Evolutionary conservation across 2,797 vertebrate genomes (phyloP), one percentile per base, ranked within the genome.

Genomic region (Clarias fuscus): DNA sequence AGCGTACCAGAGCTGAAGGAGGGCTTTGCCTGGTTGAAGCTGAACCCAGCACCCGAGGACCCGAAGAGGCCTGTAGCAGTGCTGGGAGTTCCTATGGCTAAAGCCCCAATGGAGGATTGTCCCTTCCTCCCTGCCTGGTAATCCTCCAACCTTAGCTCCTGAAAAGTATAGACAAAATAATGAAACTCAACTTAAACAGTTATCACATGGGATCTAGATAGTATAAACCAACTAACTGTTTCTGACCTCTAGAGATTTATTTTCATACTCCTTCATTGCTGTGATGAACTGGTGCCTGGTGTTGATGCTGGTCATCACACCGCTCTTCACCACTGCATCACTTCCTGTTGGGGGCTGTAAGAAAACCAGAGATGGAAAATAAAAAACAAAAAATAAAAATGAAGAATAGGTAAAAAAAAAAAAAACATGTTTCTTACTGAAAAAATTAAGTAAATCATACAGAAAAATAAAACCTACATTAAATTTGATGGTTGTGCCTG

Each of bases 251-350:
- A 99, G 91, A 0, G 97, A 99, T 75, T 99, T 99, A 94, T 97
- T 98, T 90, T 99, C 98, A 0, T 99, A 99, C 80, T 99, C 98
- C 91, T 99, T 99, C 98, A 99, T 99, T 84, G 98, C 98, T 2
- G 98, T 99, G 91, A 99, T 99, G 86, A 98, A 99, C 85, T 99
- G 98, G 89, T 99, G 98, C 87, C 99, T 99, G 82, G 98, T 99
- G 91, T 97, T 98, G 94, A 99, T 98, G 93, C 96, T 99, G 0
- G 98, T 98, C 89, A 97, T 99, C 86, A 98, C 97, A 0, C 98
- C 98, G 0, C 96, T 96, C 85, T 99, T 99, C 14, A 99, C 97
- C 98, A 99, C 98, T 0, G 97, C 98, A 92, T 99, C 98, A 3
- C 95, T 98, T 85, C 98, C 97, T 0, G 96, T 96, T 0, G 97